Conservation (phyloP, 2,888 invertebrate species). For the Pristionchus mayeri region DNA sequence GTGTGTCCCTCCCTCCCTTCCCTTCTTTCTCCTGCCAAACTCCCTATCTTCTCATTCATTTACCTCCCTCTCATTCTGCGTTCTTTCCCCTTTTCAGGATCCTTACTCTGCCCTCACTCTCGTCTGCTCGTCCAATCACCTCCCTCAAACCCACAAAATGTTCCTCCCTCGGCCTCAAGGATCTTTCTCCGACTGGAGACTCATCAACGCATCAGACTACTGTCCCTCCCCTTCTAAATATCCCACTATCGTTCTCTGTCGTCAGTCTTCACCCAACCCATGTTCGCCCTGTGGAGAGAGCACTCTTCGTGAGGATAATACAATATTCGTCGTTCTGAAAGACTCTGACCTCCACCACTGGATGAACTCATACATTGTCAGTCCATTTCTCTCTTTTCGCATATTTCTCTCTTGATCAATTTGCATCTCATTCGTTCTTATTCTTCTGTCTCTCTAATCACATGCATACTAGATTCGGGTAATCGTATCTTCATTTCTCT, state of each 20-base stretch:
- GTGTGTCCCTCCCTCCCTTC: not conserved
- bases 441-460: too few relatives aligned
- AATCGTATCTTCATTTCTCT: too few relatives aligned
- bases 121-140: not conserved
- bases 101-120: not conserved
- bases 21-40: not conserved
- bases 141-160: not conserved
- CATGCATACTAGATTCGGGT: too few relatives aligned
- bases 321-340: not conserved
- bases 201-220: not conserved
- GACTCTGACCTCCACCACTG: not conserved
- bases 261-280: not conserved
- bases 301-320: not conserved
- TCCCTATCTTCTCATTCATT: not conserved
- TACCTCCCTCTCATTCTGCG: not conserved
- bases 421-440: not conserved
- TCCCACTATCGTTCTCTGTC: not conserved
- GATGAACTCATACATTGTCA: not conserved
- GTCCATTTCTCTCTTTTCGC: too few relatives aligned
- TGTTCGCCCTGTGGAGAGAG: not conserved
- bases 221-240: not conserved
- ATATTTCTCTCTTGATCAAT: not conserved
- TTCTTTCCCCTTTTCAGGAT: not conserved
- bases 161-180: not conserved
- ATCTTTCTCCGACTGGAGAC: not conserved